Evolutionary conservation across 2,888 invertebrate species (phyloP), one percentile per base, ranked within the genome.

Genomic region (Alentia gelatinosa): DNA sequence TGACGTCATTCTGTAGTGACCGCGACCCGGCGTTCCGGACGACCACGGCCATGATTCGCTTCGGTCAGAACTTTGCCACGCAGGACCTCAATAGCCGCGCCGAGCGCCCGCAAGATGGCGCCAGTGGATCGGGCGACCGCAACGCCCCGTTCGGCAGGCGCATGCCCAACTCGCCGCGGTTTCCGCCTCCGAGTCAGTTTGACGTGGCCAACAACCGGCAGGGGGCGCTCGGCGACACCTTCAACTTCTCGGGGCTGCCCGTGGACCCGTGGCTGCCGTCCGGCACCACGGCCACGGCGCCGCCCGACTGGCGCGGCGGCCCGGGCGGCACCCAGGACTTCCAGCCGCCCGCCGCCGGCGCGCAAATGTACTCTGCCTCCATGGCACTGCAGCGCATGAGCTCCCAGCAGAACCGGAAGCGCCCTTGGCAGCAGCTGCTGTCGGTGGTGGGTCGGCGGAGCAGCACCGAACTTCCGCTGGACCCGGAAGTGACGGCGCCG

Each of bases 361-460:
- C 86, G 0, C 86, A 86, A 30, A 50, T 86, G 47, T 86, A 47
- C 35, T 86, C 86, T 1, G 86, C 86, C 86, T 86, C 86, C 4
- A 42, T 86, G 50, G 86, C 86, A 23, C 86, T 86, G 47, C 86
- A 86, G 50, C 86, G 86, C 1, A 86, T 86, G 86, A 86, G 86
- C 50, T 86, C 86, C 30, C 86, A 86, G 50, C 86, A 86, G 86
- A 86, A 30, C 86, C 86, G 86, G 47, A 86, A 86, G 47, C 42
- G 86, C 47, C 86, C 86, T 19, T 86, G 86, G 86, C 86, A 86
- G 26, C 86, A 86, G 30, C 86, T 86, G 42, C 47, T 86, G 47
- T 86, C 86, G 30, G 86, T 86, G 1, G 86, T 86, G 1, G 86
- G 86, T 0, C 86, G 86, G 42, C 7, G 86, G 0, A 86, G 35